These are phyloP conservation scores for Ataeniobius toweri DNA, from an alignment of 2,797 vertebrate genomes.

Conservation along the genomic window DNA sequence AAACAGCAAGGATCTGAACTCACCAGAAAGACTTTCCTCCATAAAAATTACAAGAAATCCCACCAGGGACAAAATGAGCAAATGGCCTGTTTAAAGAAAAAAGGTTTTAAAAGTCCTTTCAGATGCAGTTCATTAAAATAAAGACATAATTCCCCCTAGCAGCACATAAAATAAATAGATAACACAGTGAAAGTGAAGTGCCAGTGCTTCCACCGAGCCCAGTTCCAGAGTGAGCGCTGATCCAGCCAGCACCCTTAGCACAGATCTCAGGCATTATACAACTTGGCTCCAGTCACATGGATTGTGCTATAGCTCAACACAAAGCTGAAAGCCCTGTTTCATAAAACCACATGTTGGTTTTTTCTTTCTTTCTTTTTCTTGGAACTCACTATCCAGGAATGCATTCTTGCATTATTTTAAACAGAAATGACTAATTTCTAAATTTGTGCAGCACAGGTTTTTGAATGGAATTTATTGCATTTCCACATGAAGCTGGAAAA, in stretches of 20 bases:
- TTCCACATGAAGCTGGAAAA: background rate
- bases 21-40: slow-evolving; percentile 2
- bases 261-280: slow-evolving; percentile 74
- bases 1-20: background rate
- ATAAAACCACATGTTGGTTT: slow-evolving; percentile 57
- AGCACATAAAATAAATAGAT: slow-evolving; percentile 15
- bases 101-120: background rate
- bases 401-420: background rate
- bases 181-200: slow-evolving; percentile 38
- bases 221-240: slow-evolving; percentile 23
- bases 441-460: background rate
- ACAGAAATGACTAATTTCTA: background rate
- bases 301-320: slow-evolving; percentile 40
- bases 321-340: slow-evolving; percentile 51
- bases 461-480: background rate
- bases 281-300: slow-evolving; percentile 72
- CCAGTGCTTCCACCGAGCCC: slow-evolving; percentile 28
- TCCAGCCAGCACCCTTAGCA: slow-evolving; percentile 59
- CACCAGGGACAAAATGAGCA: background rate
- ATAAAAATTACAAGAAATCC: background rate
- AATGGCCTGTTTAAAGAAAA: background rate
- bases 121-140: background rate
- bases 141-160: background rate
- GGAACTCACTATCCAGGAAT: background rate
- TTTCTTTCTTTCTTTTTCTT: slow-evolving; percentile 12